Conservation (phyloP, 2,113 vertebrate species). For the Coracopsis vasa region DNA sequence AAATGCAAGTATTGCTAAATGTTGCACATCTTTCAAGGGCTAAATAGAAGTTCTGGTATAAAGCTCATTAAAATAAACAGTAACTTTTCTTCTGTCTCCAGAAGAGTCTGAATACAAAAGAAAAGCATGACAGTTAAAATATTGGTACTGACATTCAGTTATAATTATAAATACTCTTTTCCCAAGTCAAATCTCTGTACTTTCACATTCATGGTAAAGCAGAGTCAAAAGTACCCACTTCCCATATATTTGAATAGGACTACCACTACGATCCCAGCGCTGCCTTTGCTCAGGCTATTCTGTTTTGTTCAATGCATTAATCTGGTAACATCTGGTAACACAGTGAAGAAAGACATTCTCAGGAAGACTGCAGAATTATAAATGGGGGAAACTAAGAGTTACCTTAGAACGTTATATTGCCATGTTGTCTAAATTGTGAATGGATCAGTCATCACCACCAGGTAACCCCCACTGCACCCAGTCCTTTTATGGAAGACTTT, state of each 20-base stretch:
- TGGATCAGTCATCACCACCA: neutral
- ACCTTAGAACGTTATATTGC: neutral
- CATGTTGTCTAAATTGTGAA: neutral
- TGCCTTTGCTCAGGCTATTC: neutral
- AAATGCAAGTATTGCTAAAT: constrained; percentile 23
- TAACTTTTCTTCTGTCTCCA: neutral
- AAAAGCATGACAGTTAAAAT: neutral
- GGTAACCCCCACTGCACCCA: neutral
- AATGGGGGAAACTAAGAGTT: neutral
- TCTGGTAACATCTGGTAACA: neutral
- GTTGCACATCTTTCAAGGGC: neutral
- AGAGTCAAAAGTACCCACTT: neutral
- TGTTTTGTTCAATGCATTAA: neutral
- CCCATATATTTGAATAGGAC: neutral
- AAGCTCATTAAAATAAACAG: constrained; percentile 13
- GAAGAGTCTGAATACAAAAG: neutral
- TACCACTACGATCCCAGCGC: neutral
- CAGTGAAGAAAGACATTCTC: neutral
- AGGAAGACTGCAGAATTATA: neutral
- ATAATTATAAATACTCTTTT: neutral
- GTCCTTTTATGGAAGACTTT: constrained; percentile 5
- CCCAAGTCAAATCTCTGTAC: neutral
- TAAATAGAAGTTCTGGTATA: neutral
- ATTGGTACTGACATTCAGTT: neutral
- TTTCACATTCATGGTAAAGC: neutral